Evolutionary conservation across 1,140 invertebrate species (phyloP), one percentile per base, ranked within the genome.

Genomic region (Cataglyphis hispanica): DNA sequence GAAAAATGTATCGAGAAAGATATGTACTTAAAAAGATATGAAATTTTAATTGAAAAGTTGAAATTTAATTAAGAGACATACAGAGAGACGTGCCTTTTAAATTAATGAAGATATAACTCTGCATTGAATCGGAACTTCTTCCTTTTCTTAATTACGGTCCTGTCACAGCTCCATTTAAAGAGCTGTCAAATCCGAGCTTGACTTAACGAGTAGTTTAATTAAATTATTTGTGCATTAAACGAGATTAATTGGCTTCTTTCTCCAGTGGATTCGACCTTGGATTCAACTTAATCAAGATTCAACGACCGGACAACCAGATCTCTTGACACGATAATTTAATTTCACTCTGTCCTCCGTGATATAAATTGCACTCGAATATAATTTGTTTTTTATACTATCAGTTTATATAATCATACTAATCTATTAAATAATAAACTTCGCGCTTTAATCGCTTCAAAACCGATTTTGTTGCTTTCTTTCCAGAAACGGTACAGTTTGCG

Each of bases 111-210:
- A 70, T 72, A 22, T 31, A 58, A 81, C 25, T 81, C 53, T 70
- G 22, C 11, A 81, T 72, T 58, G 25, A 31, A 40, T 4, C 19
- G 53, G 11, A 81, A 40, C 53, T 53, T 60, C 37, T 63, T 37
- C 60, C 27, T 77, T 37, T 43, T 37, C 27, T 63, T 84, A 63
- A 63, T 66, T 76, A 76, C 43, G 43, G 43, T 63, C 56, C 72
- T 56, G 72, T 37, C 60, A 8, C 58, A 43, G 72, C 61, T 63
- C 27, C n/a, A 50, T 84, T 77, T 84, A 61, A 50, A 50, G 40
- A 50, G 46, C 58, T 10, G 70, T 76, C 72, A 63, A 77, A 84
- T 75, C 61, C 25, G 43, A 76, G 63, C 61, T 84, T 4, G 69
- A 34, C 2, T 61, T 63, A 37, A 64, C 72, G 25, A 77, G 53